These are phyloP conservation scores for Latrodectus geometricus DNA, from an alignment of 1,140 invertebrate genomes.

Conservation along the genomic window DNA sequence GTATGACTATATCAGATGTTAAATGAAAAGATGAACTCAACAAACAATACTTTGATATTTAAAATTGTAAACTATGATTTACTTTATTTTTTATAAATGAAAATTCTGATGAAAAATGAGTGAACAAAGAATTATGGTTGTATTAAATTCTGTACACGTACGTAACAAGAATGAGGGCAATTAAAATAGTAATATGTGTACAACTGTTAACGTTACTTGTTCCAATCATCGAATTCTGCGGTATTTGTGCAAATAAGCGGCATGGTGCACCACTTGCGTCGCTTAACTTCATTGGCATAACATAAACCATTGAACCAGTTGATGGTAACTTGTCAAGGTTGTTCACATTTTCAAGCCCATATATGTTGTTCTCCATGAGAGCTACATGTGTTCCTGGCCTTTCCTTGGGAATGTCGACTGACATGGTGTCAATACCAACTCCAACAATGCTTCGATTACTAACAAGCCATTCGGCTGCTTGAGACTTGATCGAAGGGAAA, in stretches of 20 bases:
- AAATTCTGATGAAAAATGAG: too few relatives aligned
- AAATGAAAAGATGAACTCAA: too few relatives aligned
- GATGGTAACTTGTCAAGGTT: slow-evolving; percentile 49
- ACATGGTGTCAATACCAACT: slow-evolving; percentile 76
- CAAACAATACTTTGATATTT: too few relatives aligned
- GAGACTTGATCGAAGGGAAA: slow-evolving; percentile 72
- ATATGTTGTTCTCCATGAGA: slow-evolving; percentile 72
- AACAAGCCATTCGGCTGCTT: slow-evolving; percentile 74
- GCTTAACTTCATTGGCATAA: slow-evolving; percentile 64
- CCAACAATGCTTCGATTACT: slow-evolving; percentile 74
- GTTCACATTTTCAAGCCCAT: slow-evolving; percentile 73
- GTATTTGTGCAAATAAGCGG: slow-evolving; percentile 59
- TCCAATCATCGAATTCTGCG: not conserved
- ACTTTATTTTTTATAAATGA: too few relatives aligned
- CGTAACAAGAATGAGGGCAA: too few relatives aligned
- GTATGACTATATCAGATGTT: too few relatives aligned
- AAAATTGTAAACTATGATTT: too few relatives aligned
- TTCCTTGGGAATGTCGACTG: slow-evolving; percentile 73
- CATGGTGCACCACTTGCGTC: slow-evolving; percentile 64
- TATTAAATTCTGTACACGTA: too few relatives aligned
- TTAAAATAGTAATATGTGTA: too few relatives aligned
- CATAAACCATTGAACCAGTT: slow-evolving; percentile 60
- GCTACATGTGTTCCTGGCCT: slow-evolving; percentile 70
- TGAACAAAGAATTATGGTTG: too few relatives aligned
- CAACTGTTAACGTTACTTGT: too few relatives aligned